Evolutionary conservation across 1,140 invertebrate genomes (phyloP).

Genomic region (Marisa cornuarietis): DNA sequence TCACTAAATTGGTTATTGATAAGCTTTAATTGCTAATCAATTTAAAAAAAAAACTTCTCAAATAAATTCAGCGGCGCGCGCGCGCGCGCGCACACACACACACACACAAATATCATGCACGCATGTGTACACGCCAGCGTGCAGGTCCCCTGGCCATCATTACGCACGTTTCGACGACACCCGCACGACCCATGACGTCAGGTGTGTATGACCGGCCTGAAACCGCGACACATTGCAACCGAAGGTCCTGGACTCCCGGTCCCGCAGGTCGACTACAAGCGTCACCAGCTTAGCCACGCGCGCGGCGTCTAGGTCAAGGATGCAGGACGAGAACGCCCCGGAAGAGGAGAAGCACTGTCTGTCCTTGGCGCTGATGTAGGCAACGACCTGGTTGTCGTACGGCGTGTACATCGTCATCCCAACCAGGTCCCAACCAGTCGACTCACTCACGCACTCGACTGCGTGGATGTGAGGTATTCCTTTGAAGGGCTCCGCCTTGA

Average conservation of each 20-base stretch:
- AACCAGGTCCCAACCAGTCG: background rate
- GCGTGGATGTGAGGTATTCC: background rate
- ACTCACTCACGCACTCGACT: background rate
- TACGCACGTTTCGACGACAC: conserved; percentile 5
- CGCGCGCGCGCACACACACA: too few relatives aligned
- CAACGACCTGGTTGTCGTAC: background rate
- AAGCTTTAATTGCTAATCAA: too few relatives aligned
- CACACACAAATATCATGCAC: too few relatives aligned
- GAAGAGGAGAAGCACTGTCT: conserved; percentile 8
- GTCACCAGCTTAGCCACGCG: background rate
- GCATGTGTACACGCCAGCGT: background rate
- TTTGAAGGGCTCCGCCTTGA: background rate
- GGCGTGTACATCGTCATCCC: conserved; percentile 1
- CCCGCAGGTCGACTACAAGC: background rate
- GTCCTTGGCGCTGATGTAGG: conserved; percentile 12
- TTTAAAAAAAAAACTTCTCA: background rate
- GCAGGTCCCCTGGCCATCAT: background rate
- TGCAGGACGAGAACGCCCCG: background rate
- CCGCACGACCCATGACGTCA: background rate
- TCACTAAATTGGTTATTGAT: too few relatives aligned
- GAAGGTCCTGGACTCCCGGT: background rate
- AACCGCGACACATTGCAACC: conserved; percentile 7
- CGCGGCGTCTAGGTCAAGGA: background rate
- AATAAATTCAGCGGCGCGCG: too few relatives aligned
- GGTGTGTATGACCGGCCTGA: background rate